These are phyloP conservation scores for Temnopleurus reevesii DNA, from an alignment of 53 echinoderm and acorn worm species.

Conservation along the genomic window DNA sequence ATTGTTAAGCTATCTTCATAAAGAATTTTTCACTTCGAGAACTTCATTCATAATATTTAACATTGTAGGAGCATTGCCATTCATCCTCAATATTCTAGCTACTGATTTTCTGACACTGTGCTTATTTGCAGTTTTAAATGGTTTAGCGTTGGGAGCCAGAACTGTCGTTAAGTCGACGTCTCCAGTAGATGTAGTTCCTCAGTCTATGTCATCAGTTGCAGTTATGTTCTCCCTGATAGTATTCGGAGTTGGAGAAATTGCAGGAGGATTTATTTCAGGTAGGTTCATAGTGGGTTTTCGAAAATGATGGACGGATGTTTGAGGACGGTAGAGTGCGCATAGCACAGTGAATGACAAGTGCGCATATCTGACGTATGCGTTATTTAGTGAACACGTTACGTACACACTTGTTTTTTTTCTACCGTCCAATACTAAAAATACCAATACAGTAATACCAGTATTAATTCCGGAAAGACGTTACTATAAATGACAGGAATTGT, in stretches of 20 bases:
- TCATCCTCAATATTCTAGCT: neutral
- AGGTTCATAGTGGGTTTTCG: neutral
- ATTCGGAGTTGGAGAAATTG: neutral
- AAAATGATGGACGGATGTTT: no score
- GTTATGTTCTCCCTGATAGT: neutral
- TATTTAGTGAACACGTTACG: no score
- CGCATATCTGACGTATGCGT: no score
- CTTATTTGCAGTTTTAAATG: neutral
- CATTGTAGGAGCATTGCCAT: neutral
- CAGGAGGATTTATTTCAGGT: slow-evolving; percentile 6
- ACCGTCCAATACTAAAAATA: neutral
- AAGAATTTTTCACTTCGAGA: neutral
- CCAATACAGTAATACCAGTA: neutral
- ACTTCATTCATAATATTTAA: neutral
- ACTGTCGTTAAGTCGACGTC: neutral
- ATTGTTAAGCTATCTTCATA: neutral
- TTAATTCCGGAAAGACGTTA: no score
- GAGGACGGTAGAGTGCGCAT: no score
- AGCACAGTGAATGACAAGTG: no score
- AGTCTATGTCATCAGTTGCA: neutral
- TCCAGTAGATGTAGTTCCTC: neutral
- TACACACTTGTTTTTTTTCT: no score
- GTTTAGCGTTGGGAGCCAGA: slow-evolving; percentile 1
- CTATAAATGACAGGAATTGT: no score
- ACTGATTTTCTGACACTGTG: neutral